A percentile compares a stretch with the other conserved stretches of the same genome.
These are phyloP conservation scores for Lampris incognitus DNA, from an alignment of 2,113 vertebrate genomes.

Conservation along the genomic window DNA sequence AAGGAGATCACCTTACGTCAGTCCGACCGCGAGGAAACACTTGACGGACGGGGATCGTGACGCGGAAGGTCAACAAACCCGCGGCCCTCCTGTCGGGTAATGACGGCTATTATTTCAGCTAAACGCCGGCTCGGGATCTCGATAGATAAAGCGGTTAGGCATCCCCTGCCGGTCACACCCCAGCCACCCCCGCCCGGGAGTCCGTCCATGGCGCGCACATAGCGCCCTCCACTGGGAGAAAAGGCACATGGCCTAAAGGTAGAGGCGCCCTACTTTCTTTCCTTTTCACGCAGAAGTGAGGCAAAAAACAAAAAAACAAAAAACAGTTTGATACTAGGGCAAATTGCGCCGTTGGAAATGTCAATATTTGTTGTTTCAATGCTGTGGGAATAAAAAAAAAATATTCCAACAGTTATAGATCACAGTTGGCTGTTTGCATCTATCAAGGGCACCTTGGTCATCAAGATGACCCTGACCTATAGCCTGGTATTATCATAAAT, in stretches of 20 bases:
- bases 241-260: slow-evolving; percentile 5
- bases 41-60: slow-evolving; percentile 22
- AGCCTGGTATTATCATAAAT: too few relatives aligned
- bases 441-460: too few relatives aligned
- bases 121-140: slow-evolving; percentile 17
- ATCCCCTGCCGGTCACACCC: neutral
- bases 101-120: slow-evolving; percentile 46
- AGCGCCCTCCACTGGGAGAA: slow-evolving; percentile 61
- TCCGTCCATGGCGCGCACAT: slow-evolving; percentile 15
- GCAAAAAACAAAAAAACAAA: too few relatives aligned
- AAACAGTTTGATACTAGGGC: too few relatives aligned
- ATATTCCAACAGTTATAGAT: too few relatives aligned
- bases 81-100: slow-evolving; percentile 7
- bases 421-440: too few relatives aligned
- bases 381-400: too few relatives aligned
- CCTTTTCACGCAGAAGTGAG: neutral
- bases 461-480: too few relatives aligned
- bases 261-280: neutral
- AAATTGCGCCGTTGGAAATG: too few relatives aligned
- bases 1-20: slow-evolving; percentile 39
- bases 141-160: slow-evolving; percentile 40
- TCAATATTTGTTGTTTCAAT: too few relatives aligned
- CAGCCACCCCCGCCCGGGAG: neutral
- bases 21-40: slow-evolving; percentile 39
- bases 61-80: slow-evolving; percentile 34